Evolutionary conservation across 2,888 invertebrate genomes (phyloP).

Genomic region (Cenopis cana): DNA sequence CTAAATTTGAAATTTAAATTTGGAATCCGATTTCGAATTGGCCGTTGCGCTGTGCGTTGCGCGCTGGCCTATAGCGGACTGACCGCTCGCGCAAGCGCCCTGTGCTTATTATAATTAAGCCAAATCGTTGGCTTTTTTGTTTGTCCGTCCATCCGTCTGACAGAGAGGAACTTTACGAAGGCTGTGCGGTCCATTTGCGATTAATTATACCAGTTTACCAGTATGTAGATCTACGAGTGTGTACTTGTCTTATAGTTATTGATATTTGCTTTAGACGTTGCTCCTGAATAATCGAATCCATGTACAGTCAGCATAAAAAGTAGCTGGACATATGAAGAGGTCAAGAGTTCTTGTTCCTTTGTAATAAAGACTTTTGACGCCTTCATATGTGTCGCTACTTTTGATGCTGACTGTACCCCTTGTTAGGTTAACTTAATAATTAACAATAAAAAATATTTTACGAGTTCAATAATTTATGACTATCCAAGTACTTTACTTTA

Average conservation of each 20-base stretch:
- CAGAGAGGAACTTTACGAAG: slow-evolving; percentile 60
- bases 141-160: slow-evolving; percentile 63
- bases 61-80: slow-evolving; percentile 67
- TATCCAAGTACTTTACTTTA: too few species aligned
- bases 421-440: too few species aligned
- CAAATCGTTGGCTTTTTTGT: slow-evolving; percentile 73
- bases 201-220: neutral
- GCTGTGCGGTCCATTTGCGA: slow-evolving; percentile 51
- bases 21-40: slow-evolving; percentile 46
- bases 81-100: slow-evolving; percentile 65
- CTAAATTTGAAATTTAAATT: slow-evolving; percentile 49
- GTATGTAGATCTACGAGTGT: neutral
- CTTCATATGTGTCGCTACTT: too few species aligned
- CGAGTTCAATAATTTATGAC: neutral
- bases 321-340: too few species aligned
- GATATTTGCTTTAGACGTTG: neutral
- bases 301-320: too few species aligned
- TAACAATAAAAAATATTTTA: neutral
- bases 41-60: slow-evolving; percentile 54
- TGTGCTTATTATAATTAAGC: slow-evolving; percentile 79
- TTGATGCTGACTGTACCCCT: too few species aligned
- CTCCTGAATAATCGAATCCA: too few species aligned
- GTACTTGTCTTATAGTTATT: neutral
- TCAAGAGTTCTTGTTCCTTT: too few species aligned
- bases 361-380: too few species aligned